These are phyloP conservation scores for Alligator mississippiensis DNA, from an alignment of 2,113 vertebrate genomes.

Conservation along the genomic window DNA sequence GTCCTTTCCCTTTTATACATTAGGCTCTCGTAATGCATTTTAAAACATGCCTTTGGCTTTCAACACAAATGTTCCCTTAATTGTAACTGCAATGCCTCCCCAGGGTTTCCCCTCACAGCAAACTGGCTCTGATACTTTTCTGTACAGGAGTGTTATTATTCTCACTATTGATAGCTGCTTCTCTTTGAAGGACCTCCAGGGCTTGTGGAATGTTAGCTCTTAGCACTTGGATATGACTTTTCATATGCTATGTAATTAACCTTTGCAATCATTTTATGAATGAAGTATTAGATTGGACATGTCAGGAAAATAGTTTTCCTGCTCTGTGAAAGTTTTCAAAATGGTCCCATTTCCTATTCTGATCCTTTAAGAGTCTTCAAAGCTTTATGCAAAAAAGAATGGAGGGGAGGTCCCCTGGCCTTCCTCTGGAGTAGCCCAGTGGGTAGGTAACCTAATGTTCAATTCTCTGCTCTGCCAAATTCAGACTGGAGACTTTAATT, in stretches of 20 bases:
- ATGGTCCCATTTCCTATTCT: neutral
- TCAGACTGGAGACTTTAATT: neutral
- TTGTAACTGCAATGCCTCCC: neutral
- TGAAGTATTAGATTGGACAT: neutral
- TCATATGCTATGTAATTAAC: neutral
- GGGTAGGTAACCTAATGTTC: neutral
- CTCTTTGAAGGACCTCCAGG: neutral
- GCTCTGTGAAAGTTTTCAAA: neutral
- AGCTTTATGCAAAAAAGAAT: neutral
- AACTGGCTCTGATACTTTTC: rapidly evolving
- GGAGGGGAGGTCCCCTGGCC: constrained; percentile 34
- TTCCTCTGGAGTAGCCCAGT: constrained; percentile 2
- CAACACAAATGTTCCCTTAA: neutral
- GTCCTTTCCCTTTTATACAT: neutral
- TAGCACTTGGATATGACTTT: neutral
- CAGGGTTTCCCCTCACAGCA: neutral
- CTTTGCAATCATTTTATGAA: constrained; percentile 9
- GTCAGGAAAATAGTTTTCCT: constrained; percentile 27
- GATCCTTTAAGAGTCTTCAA: neutral
- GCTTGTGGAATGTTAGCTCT: neutral
- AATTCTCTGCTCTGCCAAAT: neutral
- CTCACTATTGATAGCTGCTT: neutral
- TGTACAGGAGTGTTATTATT: neutral
- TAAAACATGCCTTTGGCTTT: neutral
- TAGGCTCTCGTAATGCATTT: neutral